phyloP scores from a whole-genome alignment of 23 tunicate species.

The Halocynthia roretzi region DNA sequence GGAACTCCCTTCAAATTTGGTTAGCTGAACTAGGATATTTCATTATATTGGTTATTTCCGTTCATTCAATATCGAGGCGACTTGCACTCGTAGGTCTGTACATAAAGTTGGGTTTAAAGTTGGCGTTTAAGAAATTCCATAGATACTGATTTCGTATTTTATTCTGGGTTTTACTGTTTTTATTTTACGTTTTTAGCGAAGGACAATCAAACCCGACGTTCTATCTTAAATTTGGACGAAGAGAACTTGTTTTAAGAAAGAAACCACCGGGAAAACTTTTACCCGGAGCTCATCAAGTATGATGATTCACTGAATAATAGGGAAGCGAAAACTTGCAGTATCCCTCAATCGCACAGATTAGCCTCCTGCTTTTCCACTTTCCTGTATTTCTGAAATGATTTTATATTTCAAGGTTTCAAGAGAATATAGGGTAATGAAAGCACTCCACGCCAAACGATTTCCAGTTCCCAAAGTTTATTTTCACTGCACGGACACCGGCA shows the following conservation, averaged over 20 bases:
- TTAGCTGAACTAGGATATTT: too few relatives aligned
- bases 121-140: background rate
- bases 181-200: slow-evolving; percentile 25
- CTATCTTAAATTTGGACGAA: slow-evolving; percentile 47
- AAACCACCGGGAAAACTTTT: slow-evolving; percentile 79
- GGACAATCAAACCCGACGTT: slow-evolving; percentile 96
- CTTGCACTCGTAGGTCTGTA: background rate
- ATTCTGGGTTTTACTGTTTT: too few relatives aligned
- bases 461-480: slow-evolving; percentile 76
- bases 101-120: background rate
- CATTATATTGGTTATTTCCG: background rate
- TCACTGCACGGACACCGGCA: slow-evolving; percentile 37
- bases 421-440: slow-evolving; percentile 79
- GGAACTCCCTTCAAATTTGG: too few relatives aligned
- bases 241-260: slow-evolving; percentile 69
- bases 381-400: too few relatives aligned
- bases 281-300: slow-evolving; percentile 88
- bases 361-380: too few relatives aligned
- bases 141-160: too few relatives aligned
- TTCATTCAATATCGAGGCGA: background rate
- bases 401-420: slow-evolving; percentile 41
- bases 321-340: too few relatives aligned
- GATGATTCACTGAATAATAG: background rate
- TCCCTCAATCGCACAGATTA: too few relatives aligned
- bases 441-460: slow-evolving; percentile 39